A percentile compares a stretch with the other conserved stretches of the same genome.
Conservation (phyloP, 2,113 vertebrate species). For the Calidris pugnax region DNA sequence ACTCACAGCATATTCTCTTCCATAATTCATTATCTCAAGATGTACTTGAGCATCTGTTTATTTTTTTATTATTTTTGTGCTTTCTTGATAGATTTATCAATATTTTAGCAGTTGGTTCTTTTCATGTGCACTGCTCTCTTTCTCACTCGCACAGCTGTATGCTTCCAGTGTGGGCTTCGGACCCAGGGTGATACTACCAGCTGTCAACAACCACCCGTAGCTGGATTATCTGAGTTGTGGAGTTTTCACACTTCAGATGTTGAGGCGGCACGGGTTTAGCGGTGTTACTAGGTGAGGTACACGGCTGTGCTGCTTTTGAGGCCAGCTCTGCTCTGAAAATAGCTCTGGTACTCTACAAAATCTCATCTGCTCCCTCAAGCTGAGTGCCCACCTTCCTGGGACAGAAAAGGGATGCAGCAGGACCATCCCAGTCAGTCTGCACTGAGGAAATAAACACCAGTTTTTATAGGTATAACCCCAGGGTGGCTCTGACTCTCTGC, state of each 20-base stretch:
- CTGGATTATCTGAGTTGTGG: not conserved
- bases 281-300: conserved; percentile 43
- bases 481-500: not conserved
- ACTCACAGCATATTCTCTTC: conserved; percentile 49
- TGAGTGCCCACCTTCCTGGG: not conserved
- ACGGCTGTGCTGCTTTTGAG: not conserved
- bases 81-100: conserved; percentile 77
- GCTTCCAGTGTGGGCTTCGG: not conserved
- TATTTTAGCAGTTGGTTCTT: conserved; percentile 77
- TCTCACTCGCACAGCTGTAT: not conserved
- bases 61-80: conserved; percentile 76
- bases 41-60: conserved; percentile 77
- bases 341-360: not conserved
- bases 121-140: conserved; percentile 59
- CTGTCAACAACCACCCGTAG: not conserved
- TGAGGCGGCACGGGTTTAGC: not conserved
- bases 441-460: fast-evolving
- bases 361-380: not conserved
- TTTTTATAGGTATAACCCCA: not conserved
- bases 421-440: not conserved
- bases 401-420: not conserved
- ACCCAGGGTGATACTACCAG: not conserved
- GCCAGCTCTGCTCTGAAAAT: conserved; percentile 30
- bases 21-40: conserved; percentile 77
- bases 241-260: conserved; percentile 32